These are phyloP conservation scores for Deroplatys truncata DNA, from an alignment of 2,888 invertebrate genomes.

Conservation along the genomic window DNA sequence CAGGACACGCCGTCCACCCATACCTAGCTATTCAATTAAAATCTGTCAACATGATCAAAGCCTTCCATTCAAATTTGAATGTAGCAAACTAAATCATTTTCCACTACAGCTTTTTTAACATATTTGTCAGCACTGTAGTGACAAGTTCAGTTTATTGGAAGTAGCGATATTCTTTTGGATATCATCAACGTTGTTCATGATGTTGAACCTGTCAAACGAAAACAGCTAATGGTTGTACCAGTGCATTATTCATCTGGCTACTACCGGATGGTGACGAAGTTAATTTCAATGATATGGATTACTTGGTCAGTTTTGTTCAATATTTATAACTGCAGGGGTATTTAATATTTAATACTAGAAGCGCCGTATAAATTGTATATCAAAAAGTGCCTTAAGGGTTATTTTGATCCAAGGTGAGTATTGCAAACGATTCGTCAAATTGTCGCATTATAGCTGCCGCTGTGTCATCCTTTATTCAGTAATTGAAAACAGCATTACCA, in stretches of 20 bases:
- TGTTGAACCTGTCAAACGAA: neutral
- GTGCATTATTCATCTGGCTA: neutral
- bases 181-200: neutral
- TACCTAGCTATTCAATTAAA: neutral
- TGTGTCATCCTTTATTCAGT: no score
- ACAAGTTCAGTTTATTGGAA: neutral
- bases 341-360: no score
- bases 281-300: no score
- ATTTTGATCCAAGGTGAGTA: no score
- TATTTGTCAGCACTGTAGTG: neutral
- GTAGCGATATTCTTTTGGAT: neutral
- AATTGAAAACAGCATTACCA: no score
- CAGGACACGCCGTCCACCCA: neutral
- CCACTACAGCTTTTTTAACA: neutral
- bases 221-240: neutral
- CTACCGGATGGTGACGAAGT: neutral
- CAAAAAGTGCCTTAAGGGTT: no score
- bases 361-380: no score
- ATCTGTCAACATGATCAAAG: neutral
- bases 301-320: no score
- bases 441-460: no score
- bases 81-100: neutral
- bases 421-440: no score
- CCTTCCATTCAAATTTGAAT: neutral
- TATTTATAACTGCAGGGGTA: no score